Base-by-base conservation (phyloP, 2,888 invertebrate genomes). In the Falcaria lacertinaria region DNA sequence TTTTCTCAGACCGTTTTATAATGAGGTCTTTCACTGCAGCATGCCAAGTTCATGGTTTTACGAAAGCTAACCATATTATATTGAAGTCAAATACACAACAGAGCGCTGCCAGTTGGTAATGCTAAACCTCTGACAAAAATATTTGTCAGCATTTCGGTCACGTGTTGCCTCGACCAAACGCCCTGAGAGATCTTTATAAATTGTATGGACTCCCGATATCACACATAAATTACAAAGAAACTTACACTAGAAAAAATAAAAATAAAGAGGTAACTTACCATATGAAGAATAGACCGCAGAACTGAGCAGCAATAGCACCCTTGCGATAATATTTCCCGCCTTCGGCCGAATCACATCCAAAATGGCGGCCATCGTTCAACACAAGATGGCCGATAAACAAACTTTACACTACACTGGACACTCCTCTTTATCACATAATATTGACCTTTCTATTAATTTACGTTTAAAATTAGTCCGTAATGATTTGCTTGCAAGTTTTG, bases 361-460 rank as follows among this genome's bases (percentile, higher is more conserved):
- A 52, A 82, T 80, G 80, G 80, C 76, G 49, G 70, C 75, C 82
- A 80, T 80, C 49, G 45, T 46, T 44, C 54, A 59, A 56, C 55
- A 68, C 75, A 75, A 73, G 60, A 75, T 77, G 73, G 76, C 72
- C 60, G 67, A 63, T 59, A 58, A 57, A 47, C 48, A 52, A 54
- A 52, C 50, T 44, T 48, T 57, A 65, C 73, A 74, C 76, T 73
- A 71, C 72, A 67, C 76, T 51, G 52, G 48, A 57, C 74, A 67
- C 81, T 59, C n/a, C n/a, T n/a, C 60, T 61, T 41, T 76, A 74
- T 85, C 85, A 88, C 87, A 88, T 86, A 79, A 77, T 83, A 79
- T 56, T 68, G 66, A 64, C 60, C 50, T 60, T 58, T 48, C 57
- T 39, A 42, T 53, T 55, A 60, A 59, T 69, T 69, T 69, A 51